A percentile compares a stretch with the other conserved stretches of the same genome.
Conservation (phyloP, 2,797 vertebrate genomes). For the Acrossocheilus fasciatus region DNA sequence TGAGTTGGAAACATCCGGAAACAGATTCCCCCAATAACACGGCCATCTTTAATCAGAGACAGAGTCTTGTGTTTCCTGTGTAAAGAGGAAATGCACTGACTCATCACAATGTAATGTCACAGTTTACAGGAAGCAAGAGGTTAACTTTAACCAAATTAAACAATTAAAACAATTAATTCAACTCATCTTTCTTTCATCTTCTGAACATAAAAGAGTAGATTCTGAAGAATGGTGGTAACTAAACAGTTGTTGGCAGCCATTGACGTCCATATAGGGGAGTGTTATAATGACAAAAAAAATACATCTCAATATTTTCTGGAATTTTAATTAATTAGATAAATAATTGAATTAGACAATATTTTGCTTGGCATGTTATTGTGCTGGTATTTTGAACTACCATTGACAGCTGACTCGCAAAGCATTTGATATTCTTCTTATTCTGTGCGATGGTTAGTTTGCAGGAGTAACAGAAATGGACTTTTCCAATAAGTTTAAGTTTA, state of each 20-base stretch:
- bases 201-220: no score
- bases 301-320: not conserved
- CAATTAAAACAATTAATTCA: not conserved
- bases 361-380: not conserved
- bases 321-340: not conserved
- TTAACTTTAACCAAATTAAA: not conserved
- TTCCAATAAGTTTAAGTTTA: not conserved
- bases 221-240: no score
- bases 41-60: slow-evolving; percentile 98
- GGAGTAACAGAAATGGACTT: not conserved
- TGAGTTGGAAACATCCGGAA: slow-evolving; percentile 99
- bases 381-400: not conserved
- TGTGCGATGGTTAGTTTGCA: no score
- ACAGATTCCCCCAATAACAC: slow-evolving; percentile 98
- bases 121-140: not conserved
- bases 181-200: no score
- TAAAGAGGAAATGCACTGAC: slow-evolving; percentile 20
- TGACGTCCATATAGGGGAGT: not conserved
- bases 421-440: not conserved
- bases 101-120: not conserved
- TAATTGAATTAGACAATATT: not conserved
- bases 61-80: slow-evolving; percentile 98
- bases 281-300: not conserved
- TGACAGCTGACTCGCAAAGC: no score
- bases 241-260: no score